Base-by-base conservation (phyloP, 2,888 invertebrate genomes). In the Drosophila eohydei region DNA sequence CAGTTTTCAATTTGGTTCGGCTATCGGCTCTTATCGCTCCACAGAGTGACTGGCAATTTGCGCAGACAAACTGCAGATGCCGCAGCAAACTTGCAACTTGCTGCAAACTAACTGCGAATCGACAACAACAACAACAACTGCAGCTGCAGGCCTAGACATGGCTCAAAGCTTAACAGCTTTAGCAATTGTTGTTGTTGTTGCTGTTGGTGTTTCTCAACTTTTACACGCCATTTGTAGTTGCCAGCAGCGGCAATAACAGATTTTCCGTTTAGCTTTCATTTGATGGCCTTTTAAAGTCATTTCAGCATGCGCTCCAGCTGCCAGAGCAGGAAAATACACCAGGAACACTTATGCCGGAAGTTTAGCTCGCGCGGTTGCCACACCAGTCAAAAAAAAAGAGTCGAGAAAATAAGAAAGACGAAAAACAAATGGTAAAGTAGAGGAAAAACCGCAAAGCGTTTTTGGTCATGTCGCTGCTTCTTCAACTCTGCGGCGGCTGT, bases 231-330 rank as follows among this genome's bases (percentile, higher is more conserved):
- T 83, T 81, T 68, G 58, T 59, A 57, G 69, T 55, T 66, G 70
- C 62, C 56, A 52, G n/a, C 58, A 40, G 44, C 60, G 21, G 74
- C 70, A 63, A 64, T 62, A 54, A 60, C 72, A 72, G 83, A 80
- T 76, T 78, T 74, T 69, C 74, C 55, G 77, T 79, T 83, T 75
- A 72, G 74, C 81, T 74, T 73, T 71, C 66, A 79, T 87, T 86
- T 87, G 88, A 86, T 86, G 76, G 83, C 77, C 77, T 80, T 88
- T 88, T 88, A 89, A 88, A 87, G 89, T 66, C 73, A 87, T 84
- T 89, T 85, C 63, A 73, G 60, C 80, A 75, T 66, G 70, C 72
- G 69, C 60, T 62, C 38, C 63, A 41, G 54, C 54, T 30, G 28
- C 40, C 26, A 26, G 5, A 3, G 41, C 58, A 70, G 58, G 60